These are phyloP conservation scores for Drosophila affinis DNA, from an alignment of 2,888 invertebrate species.

Conservation along the genomic window DNA sequence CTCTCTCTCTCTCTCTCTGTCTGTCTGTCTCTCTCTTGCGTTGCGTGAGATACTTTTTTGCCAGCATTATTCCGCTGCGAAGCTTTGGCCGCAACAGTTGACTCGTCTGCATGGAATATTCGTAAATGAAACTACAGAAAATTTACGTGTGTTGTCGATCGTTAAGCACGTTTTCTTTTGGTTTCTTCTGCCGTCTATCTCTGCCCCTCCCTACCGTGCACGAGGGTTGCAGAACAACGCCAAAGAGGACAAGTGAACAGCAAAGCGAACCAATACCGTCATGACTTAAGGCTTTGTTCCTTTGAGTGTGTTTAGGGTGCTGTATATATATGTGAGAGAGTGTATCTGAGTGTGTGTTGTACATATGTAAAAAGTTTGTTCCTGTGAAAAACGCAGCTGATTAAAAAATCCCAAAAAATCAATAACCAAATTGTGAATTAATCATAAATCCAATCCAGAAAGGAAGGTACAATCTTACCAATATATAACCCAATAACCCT, in stretches of 20 bases:
- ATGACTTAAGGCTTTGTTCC: conserved; percentile 34
- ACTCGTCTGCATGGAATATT: conserved; percentile 73
- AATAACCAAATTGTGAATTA: conserved; percentile 63
- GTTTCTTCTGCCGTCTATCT: conserved; percentile 20
- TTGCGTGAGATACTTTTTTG: conserved; percentile 41
- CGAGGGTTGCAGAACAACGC: not conserved
- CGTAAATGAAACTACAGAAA: conserved; percentile 28
- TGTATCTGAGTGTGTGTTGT: conserved; percentile 20
- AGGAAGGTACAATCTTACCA: conserved; percentile 17
- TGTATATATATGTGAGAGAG: conserved; percentile 27
- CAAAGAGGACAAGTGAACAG: conserved; percentile 7
- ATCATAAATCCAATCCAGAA: conserved; percentile 54
- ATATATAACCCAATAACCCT: conserved; percentile 11
- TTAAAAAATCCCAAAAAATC: conserved; percentile 52
- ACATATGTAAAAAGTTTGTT: conserved; percentile 25
- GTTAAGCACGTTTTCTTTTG: conserved; percentile 64
- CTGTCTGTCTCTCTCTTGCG: not conserved
- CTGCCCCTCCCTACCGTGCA: not conserved
- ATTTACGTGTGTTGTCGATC: conserved; percentile 54
- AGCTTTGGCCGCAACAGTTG: conserved; percentile 73
- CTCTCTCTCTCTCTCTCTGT: not conserved
- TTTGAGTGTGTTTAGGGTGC: conserved; percentile 32
- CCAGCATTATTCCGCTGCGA: conserved; percentile 50
- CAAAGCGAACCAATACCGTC: conserved; percentile 22
- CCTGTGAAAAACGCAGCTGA: conserved; percentile 51